These are phyloP conservation scores for Apogon hyalosoma DNA, from an alignment of 2,797 vertebrate species.

Conservation along the genomic window DNA sequence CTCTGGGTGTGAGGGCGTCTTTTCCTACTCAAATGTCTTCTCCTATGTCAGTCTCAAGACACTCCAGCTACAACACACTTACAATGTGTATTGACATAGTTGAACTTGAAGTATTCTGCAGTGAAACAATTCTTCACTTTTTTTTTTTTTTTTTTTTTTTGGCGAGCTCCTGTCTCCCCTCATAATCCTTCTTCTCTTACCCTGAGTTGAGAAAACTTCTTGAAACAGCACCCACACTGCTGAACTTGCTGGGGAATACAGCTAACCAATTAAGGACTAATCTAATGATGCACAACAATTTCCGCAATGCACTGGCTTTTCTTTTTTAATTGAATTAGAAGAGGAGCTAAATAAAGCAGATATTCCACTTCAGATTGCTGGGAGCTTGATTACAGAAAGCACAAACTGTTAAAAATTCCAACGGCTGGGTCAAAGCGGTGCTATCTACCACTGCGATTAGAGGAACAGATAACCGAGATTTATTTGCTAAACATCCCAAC, in stretches of 20 bases:
- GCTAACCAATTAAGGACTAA: constrained; percentile 67
- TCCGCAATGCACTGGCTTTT: constrained; percentile 49
- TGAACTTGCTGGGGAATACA: constrained; percentile 43
- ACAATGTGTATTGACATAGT: constrained; percentile 9
- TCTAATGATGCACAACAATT: constrained; percentile 69
- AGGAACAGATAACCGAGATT: constrained; percentile 81
- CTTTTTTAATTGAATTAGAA: constrained; percentile 79
- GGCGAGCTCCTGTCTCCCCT: constrained; percentile 2
- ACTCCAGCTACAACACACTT: constrained; percentile 8
- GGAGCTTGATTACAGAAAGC: constrained; percentile 69
- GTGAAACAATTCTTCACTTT: constrained; percentile 16
- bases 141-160: not conserved
- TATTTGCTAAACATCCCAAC: constrained; percentile 79
- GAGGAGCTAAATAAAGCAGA: constrained; percentile 69
- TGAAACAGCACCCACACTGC: constrained; percentile 13
- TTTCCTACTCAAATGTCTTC: constrained; percentile 28
- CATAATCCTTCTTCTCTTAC: constrained; percentile 11
- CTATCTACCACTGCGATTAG: constrained; percentile 76
- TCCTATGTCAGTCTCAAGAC: constrained; percentile 34
- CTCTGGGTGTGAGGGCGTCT: constrained; percentile 33
- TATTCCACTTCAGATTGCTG: constrained; percentile 64
- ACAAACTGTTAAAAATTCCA: constrained; percentile 71
- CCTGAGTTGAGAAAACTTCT: constrained; percentile 27
- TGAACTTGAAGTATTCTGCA: constrained; percentile 25
- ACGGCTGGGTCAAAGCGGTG: constrained; percentile 61